Percentiles rank a stretch among this genome's conserved stretches.
Conservation (phyloP, 1,140 invertebrate genomes). For the Ceratina calcarata region DNA sequence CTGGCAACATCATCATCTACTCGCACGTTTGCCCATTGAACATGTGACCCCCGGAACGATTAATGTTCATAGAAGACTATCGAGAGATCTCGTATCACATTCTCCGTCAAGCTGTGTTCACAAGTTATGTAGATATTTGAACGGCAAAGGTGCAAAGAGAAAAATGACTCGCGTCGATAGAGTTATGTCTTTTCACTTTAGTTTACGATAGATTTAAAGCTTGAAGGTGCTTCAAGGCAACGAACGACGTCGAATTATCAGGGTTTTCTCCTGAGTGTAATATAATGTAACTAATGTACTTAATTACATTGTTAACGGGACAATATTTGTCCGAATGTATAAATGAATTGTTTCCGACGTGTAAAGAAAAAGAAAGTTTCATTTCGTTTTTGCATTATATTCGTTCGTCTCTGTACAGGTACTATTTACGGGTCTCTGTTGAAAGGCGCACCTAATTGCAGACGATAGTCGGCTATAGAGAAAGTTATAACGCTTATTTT, state of each 20-base stretch:
- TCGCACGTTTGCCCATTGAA: constrained; percentile 78
- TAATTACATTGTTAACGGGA: constrained; percentile 27
- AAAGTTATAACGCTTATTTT: constrained; percentile 13
- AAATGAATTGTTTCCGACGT: constrained; percentile 11
- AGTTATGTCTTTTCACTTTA: constrained; percentile 19
- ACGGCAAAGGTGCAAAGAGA: not conserved
- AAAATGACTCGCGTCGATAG: constrained; percentile 9
- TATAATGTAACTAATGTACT: constrained; percentile 36
- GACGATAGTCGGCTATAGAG: constrained; percentile 11
- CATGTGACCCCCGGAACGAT: constrained; percentile 68
- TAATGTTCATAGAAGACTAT: not conserved
- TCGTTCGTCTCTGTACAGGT: constrained; percentile 9
- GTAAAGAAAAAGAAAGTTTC: not conserved
- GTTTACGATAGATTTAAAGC: constrained; percentile 1
- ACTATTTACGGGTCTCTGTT: constrained; percentile 25
- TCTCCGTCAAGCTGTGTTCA: not conserved
- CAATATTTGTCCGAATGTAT: constrained; percentile 26
- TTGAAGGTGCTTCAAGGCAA: constrained; percentile 19
- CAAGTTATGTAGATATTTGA: not conserved
- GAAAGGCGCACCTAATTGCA: constrained; percentile 16
- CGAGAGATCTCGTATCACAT: constrained; percentile 9
- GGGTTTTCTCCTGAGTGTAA: constrained; percentile 26
- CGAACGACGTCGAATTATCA: constrained; percentile 9
- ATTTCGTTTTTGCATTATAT: constrained; percentile 4
- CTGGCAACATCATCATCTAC: constrained; percentile 80